Percentiles rank a stretch among this genome's conserved stretches.
Conservation (phyloP, 30 jellyfish, hydroid and myxozoan genomes). For the Rhopilema esculentum region DNA sequence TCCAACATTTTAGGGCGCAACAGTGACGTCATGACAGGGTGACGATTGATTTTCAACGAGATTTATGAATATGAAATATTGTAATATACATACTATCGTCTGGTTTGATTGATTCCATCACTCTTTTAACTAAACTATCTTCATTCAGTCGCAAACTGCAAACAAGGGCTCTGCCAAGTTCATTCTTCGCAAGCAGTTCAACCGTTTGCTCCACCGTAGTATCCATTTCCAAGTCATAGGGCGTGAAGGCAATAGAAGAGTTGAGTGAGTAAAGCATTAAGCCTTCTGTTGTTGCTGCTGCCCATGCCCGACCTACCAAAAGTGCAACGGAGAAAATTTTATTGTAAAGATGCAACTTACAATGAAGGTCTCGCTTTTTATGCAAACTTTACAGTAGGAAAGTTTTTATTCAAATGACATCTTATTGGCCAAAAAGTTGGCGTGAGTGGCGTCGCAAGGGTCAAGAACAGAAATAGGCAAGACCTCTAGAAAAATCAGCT, state of each 20-base stretch:
- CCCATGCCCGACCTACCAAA: slow-evolving; percentile 91
- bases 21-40: too few relatives aligned
- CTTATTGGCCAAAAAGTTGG: too few relatives aligned
- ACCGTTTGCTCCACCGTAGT: slow-evolving; percentile 77
- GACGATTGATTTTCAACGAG: background rate
- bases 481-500: too few relatives aligned
- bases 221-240: slow-evolving; percentile 82
- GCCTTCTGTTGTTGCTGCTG: slow-evolving; percentile 98
- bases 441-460: too few relatives aligned
- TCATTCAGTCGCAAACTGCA: slow-evolving; percentile 84
- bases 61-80: background rate
- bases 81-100: slow-evolving; percentile 65
- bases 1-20: too few relatives aligned
- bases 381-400: too few relatives aligned
- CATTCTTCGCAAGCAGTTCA: slow-evolving; percentile 36
- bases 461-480: too few relatives aligned
- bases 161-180: slow-evolving; percentile 69
- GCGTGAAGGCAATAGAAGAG: slow-evolving; percentile 80
- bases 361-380: too few relatives aligned
- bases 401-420: too few relatives aligned
- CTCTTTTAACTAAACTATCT: slow-evolving; percentile 67
- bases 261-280: slow-evolving; percentile 80
- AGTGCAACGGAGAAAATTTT: background rate
- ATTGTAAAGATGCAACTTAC: too few relatives aligned
- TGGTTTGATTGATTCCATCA: slow-evolving; percentile 67